Evolutionary conservation across 2,888 invertebrate genomes (phyloP), one percentile per base, ranked within the genome.

Genomic region (Lithophane semibrunnea): DNA sequence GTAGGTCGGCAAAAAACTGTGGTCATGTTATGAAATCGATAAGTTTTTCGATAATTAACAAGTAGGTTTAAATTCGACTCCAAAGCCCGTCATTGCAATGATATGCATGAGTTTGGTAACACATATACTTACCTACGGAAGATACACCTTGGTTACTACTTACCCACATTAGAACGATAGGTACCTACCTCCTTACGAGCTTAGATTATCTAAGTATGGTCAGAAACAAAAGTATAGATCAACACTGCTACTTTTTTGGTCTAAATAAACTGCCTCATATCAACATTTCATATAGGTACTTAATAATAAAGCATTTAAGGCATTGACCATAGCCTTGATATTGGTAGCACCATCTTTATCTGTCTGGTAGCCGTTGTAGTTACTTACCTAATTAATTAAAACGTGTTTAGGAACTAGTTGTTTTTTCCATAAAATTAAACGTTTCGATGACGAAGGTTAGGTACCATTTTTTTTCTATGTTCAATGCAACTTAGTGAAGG

Each of bases 271-370:
- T 10, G 37, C 4, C 5, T 37, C 21, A 37, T 63, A 21, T 21
- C 37, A 37, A 37, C 63, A 61, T 61, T 61, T 37, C 10, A 61
- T 10, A 0, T 49, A 12, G 0, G 0, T 47, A 13, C 13, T 3
- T 5, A 61, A 37, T 18, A 37, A 3, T 5, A 21, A 61, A 18
- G 18, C 0, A 29, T 29, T 29, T 1, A 72, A 52, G 54, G n/a
- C 47, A 56, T 64, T 64, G 56, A 76, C 66, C 29, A 74, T 74
- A 29, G 21, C 65, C 65, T 76, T 61, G 71, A 37, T 60, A 73
- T 54, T 29, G 16, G 49, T 65, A 73, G 24, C 21, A 56, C 47
- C 63, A 54, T 49, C 47, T 58, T 49, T 18, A 54, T 29, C 42
- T 49, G 37, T 70, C 49, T 16, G 7, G 0, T n/a, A 18, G 18